Conservation (phyloP, 2,113 vertebrate species). For the Gambusia holbrooki region DNA sequence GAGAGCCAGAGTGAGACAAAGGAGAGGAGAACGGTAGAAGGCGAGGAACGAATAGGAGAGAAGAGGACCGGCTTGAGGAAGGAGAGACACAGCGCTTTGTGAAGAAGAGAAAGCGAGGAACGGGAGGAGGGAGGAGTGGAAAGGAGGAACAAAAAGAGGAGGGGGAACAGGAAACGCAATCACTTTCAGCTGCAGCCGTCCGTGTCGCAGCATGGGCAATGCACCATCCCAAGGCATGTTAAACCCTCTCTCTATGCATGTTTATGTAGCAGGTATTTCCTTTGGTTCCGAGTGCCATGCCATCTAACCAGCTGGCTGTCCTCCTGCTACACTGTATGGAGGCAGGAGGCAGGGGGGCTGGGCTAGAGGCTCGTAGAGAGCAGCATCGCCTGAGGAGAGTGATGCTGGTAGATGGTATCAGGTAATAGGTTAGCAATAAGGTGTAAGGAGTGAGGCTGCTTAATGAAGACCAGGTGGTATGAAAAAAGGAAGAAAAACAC, state of each 20-base stretch:
- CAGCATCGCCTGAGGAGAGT: constrained; percentile 35
- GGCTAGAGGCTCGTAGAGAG: constrained; percentile 43
- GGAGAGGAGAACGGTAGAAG: constrained; percentile 70
- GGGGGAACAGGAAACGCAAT: constrained; percentile 80
- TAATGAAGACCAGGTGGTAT: constrained; percentile 25
- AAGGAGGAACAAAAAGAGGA: constrained; percentile 59
- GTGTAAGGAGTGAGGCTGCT: constrained; percentile 30
- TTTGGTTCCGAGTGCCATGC: constrained; percentile 35
- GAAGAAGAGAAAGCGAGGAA: constrained; percentile 61
- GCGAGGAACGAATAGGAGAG: constrained; percentile 75
- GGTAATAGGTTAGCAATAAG: constrained; percentile 29
- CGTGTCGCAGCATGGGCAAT: constrained; percentile 85
- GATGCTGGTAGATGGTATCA: constrained; percentile 56
- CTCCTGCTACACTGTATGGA: constrained; percentile 58
- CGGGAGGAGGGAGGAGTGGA: constrained; percentile 66
- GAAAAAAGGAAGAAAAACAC: constrained; percentile 7
- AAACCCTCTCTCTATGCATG: constrained; percentile 65
- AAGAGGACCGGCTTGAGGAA: constrained; percentile 60
- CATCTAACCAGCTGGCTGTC: constrained; percentile 51
- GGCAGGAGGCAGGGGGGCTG: constrained; percentile 50
- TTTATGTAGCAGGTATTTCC: constrained; percentile 65
- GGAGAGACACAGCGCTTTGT: constrained; percentile 64
- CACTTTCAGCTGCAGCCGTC: constrained; percentile 78
- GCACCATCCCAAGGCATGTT: constrained; percentile 87
- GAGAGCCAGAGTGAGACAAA: constrained; percentile 67